These are phyloP conservation scores for Pangasianodon hypophthalmus DNA, from an alignment of 2,113 vertebrate species.

Conservation along the genomic window DNA sequence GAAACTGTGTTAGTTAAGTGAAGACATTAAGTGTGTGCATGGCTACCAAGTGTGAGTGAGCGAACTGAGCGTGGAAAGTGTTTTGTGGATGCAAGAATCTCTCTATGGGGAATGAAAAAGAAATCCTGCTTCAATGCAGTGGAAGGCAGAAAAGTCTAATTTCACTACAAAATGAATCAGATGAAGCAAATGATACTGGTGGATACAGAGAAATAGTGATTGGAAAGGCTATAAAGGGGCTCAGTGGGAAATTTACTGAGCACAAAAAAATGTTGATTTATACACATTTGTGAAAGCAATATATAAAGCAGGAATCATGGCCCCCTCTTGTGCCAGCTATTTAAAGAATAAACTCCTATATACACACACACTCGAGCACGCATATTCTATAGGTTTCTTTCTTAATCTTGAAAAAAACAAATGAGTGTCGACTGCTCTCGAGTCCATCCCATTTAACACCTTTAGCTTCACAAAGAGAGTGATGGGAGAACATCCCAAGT, in stretches of 20 bases:
- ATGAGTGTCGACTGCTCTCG: neutral
- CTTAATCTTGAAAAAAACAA: neutral
- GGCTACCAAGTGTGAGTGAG: conserved; percentile 50
- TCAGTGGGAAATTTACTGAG: neutral
- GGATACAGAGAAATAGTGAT: conserved; percentile 26
- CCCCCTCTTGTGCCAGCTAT: neutral
- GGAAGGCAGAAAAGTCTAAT: conserved; percentile 34
- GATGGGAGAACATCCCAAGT: neutral
- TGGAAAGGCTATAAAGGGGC: conserved; percentile 4
- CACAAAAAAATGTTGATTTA: neutral
- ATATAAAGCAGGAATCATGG: neutral
- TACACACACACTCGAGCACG: neutral
- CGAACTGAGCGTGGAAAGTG: conserved; percentile 41
- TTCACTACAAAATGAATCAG: conserved; percentile 39
- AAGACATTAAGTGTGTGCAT: conserved; percentile 48
- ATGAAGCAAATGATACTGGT: conserved; percentile 44
- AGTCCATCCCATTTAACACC: neutral
- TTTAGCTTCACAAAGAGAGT: neutral
- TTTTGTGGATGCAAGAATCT: conserved; percentile 48
- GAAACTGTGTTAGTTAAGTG: conserved; percentile 54
- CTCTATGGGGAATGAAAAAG: conserved; percentile 35
- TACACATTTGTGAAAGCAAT: neutral
- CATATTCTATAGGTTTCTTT: neutral
- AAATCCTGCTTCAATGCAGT: conserved; percentile 34
- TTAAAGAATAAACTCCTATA: neutral